phyloP scores from a whole-genome alignment of 2,113 vertebrate genomes.

The Cyphomyrus plagiostoma region DNA sequence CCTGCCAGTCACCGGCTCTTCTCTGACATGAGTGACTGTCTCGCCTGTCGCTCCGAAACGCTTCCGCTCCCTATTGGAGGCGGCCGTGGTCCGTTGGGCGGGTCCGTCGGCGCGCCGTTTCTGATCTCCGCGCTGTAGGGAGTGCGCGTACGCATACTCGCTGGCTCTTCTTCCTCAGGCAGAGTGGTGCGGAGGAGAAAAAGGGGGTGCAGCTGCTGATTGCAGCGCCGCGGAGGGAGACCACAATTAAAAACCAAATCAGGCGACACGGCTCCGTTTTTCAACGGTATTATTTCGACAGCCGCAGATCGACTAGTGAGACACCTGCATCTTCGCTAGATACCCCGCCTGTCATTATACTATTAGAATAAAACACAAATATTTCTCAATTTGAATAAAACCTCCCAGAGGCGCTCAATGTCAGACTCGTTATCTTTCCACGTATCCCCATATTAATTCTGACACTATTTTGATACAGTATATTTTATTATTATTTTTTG shows the following conservation, averaged over 20 bases:
- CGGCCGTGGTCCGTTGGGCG: slow-evolving; percentile 7
- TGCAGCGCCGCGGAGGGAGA: slow-evolving; percentile 18
- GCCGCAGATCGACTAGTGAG: slow-evolving; percentile 11
- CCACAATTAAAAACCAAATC: background rate
- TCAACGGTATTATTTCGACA: background rate
- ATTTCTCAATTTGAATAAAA: slow-evolving; percentile 13
- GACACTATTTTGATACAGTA: slow-evolving; percentile 5
- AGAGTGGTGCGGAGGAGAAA: slow-evolving; percentile 17
- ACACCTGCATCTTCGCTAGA: slow-evolving; percentile 13
- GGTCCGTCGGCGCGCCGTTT: background rate
- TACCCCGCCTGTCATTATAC: slow-evolving; percentile 9
- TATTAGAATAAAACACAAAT: slow-evolving; percentile 12
- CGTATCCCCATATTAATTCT: slow-evolving; percentile 1
- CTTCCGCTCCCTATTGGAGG: slow-evolving; percentile 9
- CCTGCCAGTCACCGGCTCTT: background rate
- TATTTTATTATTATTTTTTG: background rate
- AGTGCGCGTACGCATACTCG: slow-evolving; percentile 11
- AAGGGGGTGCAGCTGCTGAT: slow-evolving; percentile 11
- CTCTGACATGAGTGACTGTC: background rate
- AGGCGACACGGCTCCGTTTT: slow-evolving; percentile 2
- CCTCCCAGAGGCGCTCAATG: slow-evolving; percentile 22
- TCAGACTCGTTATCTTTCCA: slow-evolving; percentile 9
- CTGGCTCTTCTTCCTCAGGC: slow-evolving; percentile 24
- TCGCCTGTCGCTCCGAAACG: background rate
- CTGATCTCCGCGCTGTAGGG: background rate